Conservation (phyloP, 2,113 vertebrate species). For the Lagopus leucura region DNA sequence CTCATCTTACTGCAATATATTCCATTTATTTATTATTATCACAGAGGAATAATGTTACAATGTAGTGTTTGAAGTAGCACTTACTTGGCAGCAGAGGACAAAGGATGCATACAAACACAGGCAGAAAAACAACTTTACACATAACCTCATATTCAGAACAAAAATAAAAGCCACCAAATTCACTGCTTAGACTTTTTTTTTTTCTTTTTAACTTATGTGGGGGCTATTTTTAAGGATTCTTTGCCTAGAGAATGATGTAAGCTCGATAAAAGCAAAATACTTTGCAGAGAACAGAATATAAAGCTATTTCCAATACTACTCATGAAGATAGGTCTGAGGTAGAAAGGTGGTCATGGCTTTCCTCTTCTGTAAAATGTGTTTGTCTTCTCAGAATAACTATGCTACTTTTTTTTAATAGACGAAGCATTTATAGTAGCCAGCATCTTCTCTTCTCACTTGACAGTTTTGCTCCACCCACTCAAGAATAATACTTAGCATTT, state of each 20-base stretch:
- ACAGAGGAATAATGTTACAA: slow-evolving; percentile 79
- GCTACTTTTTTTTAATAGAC: slow-evolving; percentile 70
- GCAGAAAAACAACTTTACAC: slow-evolving; percentile 79
- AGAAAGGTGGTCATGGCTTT: slow-evolving; percentile 99
- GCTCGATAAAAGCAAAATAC: slow-evolving; percentile 76
- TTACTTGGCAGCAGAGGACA: slow-evolving; percentile 80
- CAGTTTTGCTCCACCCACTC: slow-evolving; percentile 54
- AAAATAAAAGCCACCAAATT: slow-evolving; percentile 80
- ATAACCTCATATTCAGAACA: slow-evolving; percentile 75
- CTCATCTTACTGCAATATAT: slow-evolving; percentile 79
- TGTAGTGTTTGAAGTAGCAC: slow-evolving; percentile 82
- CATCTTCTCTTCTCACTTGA: slow-evolving; percentile 45
- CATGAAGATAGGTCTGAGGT: slow-evolving; percentile 92
- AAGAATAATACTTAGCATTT: slow-evolving; percentile 47
- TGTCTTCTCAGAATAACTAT: slow-evolving; percentile 79
- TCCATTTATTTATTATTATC: slow-evolving; percentile 81
- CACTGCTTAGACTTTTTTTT: slow-evolving; percentile 74
- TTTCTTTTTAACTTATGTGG: slow-evolving; percentile 52
- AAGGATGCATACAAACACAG: slow-evolving; percentile 78
- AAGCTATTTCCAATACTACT: slow-evolving; percentile 83
- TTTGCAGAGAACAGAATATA: slow-evolving; percentile 72
- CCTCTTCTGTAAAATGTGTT: slow-evolving; percentile 88
- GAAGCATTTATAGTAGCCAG: slow-evolving; percentile 28
- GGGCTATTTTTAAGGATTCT: slow-evolving; percentile 70
- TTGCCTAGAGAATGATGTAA: slow-evolving; percentile 67